Evolutionary conservation across 2,888 invertebrate genomes (phyloP), one percentile per base, ranked within the genome.

Genomic region (Ennomos quercinarius): DNA sequence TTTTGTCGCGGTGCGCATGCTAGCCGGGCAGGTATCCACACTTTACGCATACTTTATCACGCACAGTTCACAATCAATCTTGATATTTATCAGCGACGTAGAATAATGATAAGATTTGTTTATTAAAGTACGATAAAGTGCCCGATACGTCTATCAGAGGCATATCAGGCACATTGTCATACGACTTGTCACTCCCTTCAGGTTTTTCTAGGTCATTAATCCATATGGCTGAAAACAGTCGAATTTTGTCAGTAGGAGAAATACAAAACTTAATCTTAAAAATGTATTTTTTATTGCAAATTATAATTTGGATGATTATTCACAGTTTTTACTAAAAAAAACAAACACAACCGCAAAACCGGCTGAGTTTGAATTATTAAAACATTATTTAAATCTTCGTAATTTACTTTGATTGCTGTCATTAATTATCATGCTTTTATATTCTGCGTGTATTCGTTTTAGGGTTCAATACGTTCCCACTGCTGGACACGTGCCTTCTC

Each of bases 41-140:
- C 53, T 53, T 53, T 17, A n/a, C 27, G 11, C n/a, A 35, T 43
- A 35, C 55, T 13, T 50, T 45, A 55, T 48, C 61, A 46, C 13
- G 45, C 44, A 46, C 48, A 1, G 41, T 45, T 45, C 27, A 8
- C 42, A 50, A 62, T 62, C 55, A 59, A 59, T 63, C 63, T 57
- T 48, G 44, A 60, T 61, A n/a, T 40, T 44, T 52, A 67, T 68
- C 63, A 35, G 27, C 42, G 49, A 46, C 48, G 58, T 50, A 50
- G 46, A 53, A 54, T 50, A 62, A 62, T 59, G 57, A 53, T 64
- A 57, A 49, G 59, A 64, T 64, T 64, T 64, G 61, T 61, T 61
- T 52, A 61, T 55, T 56, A 64, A 59, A 53, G 59, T 46, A 34
- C 17, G 50, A 57, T 61, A 59, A 61, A 61, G 40, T 42, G 11